These are phyloP conservation scores for Apantesis nais DNA, from an alignment of 2,888 invertebrate genomes.

Conservation along the genomic window DNA sequence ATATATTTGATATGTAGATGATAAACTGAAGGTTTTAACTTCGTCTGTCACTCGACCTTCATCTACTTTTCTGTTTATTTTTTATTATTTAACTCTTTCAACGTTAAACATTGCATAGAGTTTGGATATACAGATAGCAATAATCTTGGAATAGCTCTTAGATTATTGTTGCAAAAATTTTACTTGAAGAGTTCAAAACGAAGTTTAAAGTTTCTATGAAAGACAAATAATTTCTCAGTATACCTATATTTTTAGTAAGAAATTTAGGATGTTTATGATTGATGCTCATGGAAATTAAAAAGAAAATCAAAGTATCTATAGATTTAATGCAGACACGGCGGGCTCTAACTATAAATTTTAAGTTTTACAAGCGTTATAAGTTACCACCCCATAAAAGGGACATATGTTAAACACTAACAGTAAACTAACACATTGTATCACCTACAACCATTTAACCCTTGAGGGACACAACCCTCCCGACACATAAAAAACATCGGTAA, in stretches of 20 bases:
- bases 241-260: background rate
- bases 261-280: background rate
- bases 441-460: constrained; percentile 40
- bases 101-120: background rate
- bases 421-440: constrained; percentile 37
- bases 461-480: constrained; percentile 29
- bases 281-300: background rate
- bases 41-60: too few species aligned
- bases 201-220: background rate
- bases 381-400: constrained; percentile 28
- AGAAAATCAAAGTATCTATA: background rate
- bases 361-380: constrained; percentile 15
- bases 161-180: background rate
- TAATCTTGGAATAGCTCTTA: background rate
- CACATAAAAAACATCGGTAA: constrained; percentile 41
- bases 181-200: background rate
- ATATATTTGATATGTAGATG: constrained; percentile 14
- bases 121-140: background rate
- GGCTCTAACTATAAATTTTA: background rate
- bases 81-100: too few species aligned
- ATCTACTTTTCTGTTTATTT: too few species aligned
- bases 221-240: background rate
- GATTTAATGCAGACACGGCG: background rate
- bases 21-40: constrained; percentile 10
- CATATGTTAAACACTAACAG: constrained; percentile 27